Base-by-base conservation (phyloP, 2,888 invertebrate genomes). In the Cephonodes hylas region DNA sequence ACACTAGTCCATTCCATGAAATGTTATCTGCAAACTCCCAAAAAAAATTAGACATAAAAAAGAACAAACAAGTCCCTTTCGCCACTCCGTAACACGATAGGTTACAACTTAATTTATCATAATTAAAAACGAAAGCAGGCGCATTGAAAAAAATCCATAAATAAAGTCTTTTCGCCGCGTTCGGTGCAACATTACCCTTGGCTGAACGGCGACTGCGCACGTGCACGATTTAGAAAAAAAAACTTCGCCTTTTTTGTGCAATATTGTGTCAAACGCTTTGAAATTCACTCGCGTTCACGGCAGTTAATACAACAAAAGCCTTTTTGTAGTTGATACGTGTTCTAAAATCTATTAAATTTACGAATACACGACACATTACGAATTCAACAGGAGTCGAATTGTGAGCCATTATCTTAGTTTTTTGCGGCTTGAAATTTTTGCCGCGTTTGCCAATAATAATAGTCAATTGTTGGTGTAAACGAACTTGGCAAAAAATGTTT, bases 251-350 rank as follows among this genome's bases (percentile, higher is more conserved):
- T 75, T 79, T 76, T 79, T 77, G 25, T 58, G 42, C 42, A 42
- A 42, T 58, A 58, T 56, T 56, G 31, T 42, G 23, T 42, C 38
- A 58, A 58, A 42, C 15, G 58, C 71, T 74, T 67, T 67, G 71
- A 70, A 75, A 74, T 69, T 70, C 64, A 70, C 73, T 68, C 71
- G 71, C 72, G 76, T 76, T 65, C 70, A 73, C 72, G 73, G 76
- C 71, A 69, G 74, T 79, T 77, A 75, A 64, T 18, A 63, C 63
- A 60, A 79, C 77, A 83, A 83, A 74, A 68, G 18, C 62, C 64
- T 64, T 66, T 76, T 79, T 76, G 77, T 78, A 71, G 69, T 70
- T 63, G 66, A 64, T 58, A 64, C 66, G 68, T 68, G 73, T 63
- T 76, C 64, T 42, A 74, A 71, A 72, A 71, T 69, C 68, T 63